A percentile compares a stretch with the other conserved stretches of the same genome.
phyloP scores from a whole-genome alignment of 2,113 vertebrate genomes.

The Archilochus colubris region DNA sequence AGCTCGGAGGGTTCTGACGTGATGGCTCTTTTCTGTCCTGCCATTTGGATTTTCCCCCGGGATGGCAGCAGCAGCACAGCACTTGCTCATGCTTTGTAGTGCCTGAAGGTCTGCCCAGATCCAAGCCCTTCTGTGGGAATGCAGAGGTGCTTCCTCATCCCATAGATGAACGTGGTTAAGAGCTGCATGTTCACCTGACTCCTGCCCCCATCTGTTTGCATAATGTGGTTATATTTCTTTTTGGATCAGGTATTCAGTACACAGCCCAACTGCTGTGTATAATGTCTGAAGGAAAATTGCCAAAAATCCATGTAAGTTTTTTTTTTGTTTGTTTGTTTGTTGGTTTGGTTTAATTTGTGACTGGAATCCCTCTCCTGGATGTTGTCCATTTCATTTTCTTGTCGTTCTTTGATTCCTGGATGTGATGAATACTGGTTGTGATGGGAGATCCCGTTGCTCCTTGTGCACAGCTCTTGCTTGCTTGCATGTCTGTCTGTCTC shows the following conservation, averaged over 20 bases:
- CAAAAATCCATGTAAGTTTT: constrained; percentile 65
- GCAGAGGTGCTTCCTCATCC: constrained; percentile 30
- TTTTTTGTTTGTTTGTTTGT: background rate
- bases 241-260: constrained; percentile 63
- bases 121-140: background rate
- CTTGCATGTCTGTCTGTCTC: background rate
- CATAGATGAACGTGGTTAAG: background rate
- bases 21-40: background rate
- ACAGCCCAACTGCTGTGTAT: constrained; percentile 64
- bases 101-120: background rate
- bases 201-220: constrained; percentile 24
- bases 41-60: background rate
- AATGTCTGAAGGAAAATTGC: constrained; percentile 69
- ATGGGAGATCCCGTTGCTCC: background rate
- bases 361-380: background rate
- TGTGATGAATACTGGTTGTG: background rate
- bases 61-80: background rate
- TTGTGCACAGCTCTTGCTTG: background rate
- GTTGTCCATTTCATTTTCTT: background rate
- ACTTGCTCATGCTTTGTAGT: background rate
- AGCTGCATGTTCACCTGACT: constrained; percentile 55
- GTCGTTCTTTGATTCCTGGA: background rate
- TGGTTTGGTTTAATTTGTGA: background rate
- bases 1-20: background rate
- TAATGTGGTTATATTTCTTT: constrained; percentile 60